Conservation (phyloP, 2,797 vertebrate genomes). For the Gallinago nigripennis region DNA sequence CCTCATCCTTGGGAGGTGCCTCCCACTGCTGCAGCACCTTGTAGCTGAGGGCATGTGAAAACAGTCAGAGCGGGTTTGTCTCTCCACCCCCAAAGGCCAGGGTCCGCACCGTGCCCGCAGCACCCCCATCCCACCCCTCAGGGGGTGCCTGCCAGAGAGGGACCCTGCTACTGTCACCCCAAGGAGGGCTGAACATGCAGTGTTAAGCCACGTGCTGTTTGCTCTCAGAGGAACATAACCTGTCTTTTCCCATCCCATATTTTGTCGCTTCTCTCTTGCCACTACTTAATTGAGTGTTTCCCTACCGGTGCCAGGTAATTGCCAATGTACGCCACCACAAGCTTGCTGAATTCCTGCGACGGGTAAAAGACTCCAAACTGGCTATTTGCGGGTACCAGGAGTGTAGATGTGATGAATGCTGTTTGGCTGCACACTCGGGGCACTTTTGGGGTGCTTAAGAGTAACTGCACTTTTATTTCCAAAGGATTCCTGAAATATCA, state of each 20-base stretch:
- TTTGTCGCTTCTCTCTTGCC: neutral
- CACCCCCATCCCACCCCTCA: neutral
- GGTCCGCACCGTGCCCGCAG: accelerated
- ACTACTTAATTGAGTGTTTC: neutral
- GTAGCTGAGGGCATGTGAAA: accelerated
- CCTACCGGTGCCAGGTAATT: neutral
- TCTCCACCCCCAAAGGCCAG: neutral
- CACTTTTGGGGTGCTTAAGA: accelerated
- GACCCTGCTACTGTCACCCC: neutral
- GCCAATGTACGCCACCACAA: neutral
- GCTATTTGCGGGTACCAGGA: neutral
- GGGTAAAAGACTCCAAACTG: neutral
- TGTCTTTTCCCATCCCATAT: neutral
- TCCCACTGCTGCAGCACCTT: neutral
- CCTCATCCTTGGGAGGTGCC: neutral
- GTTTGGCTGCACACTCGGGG: neutral
- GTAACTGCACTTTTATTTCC: neutral
- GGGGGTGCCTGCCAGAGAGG: neutral
- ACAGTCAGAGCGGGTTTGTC: neutral
- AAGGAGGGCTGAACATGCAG: neutral
- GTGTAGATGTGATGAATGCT: neutral
- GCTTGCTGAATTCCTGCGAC: neutral
- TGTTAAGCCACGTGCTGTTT: neutral
- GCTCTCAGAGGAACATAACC: neutral
- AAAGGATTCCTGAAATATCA: neutral